Evolutionary conservation across 1,140 invertebrate species (phyloP), one percentile per base, ranked within the genome.

Genomic region (Cydia splendana): DNA sequence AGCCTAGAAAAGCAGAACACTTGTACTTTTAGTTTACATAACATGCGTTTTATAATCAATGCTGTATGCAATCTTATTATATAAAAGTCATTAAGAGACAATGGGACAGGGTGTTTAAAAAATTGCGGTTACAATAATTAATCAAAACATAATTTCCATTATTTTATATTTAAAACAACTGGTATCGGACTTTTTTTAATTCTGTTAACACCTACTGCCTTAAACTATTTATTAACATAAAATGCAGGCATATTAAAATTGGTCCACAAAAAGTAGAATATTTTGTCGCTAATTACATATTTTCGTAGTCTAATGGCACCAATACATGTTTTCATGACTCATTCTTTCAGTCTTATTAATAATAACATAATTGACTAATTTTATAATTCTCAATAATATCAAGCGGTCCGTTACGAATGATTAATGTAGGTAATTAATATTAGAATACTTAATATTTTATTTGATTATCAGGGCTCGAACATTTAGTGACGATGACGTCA

Each of bases 281-380:
- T 18, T 53, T 53, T 15, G 15, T 51, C 12, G 4, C 12, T 51
- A 51, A 51, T 51, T 53, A 53, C 51, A 53, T 7, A 53, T 53
- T 53, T 53, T 18, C 45, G n/a, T 53, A 53, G 6, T 18, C 51
- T 53, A 53, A 53, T 53, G 51, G 51, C 51, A 53, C 51, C 51
- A 53, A 53, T 53, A 6, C 15, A 53, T 53, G 18, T 53, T 53
- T 53, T 48, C 38, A 42, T 42, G 38, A 51, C 12, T 15, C 7
- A n/a, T 53, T 53, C 6, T 53, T 53, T 53, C 51, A 53, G 51
- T 53, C 51, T 53, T 53, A 53, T 18, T 53, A 53, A 53, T 53
- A 53, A 53, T 15, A 53, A n/a, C 5, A 18, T 53, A n/a, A 53
- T n/a, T 53, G 51, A 53, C 51, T 53, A 53, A 53, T 53, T 18